A percentile compares a stretch with the other conserved stretches of the same genome.
phyloP scores from a whole-genome alignment of 2,888 invertebrate genomes.

The Netelia melanura region DNA sequence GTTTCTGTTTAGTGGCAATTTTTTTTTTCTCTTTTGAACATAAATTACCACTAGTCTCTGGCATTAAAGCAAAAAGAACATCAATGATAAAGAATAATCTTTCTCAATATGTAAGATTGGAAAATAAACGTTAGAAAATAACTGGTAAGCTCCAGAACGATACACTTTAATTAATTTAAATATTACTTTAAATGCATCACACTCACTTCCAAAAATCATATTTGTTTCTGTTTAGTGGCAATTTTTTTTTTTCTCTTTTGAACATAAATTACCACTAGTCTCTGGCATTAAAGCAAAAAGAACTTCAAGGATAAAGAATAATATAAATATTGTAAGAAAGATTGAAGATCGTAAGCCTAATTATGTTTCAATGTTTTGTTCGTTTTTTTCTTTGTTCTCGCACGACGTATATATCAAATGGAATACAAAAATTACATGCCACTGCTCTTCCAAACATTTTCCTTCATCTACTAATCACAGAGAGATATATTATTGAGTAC shows the following conservation, averaged over 20 bases:
- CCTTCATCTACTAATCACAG: conserved; percentile 59
- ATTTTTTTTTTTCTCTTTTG: background rate
- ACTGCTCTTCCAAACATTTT: conserved; percentile 55
- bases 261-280: too few species aligned
- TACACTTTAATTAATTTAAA: too few species aligned
- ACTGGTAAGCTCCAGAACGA: too few species aligned
- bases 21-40: background rate
- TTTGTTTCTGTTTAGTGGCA: too few species aligned
- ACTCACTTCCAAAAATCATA: too few species aligned
- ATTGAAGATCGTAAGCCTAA: conserved; percentile 15
- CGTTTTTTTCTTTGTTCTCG: conserved; percentile 42
- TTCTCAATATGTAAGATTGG: background rate
- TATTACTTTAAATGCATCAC: too few species aligned
- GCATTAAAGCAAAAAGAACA: too few species aligned
- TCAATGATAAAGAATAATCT: background rate
- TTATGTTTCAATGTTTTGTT: conserved; percentile 26
- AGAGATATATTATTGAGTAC: conserved; percentile 52
- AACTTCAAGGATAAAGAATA: background rate
- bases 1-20: too few species aligned
- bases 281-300: too few species aligned
- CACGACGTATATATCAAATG: conserved; percentile 65
- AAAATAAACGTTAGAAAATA: background rate
- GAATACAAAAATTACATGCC: conserved; percentile 67
- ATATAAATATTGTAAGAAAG: conserved; percentile 3
- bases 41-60: too few species aligned